Percentiles rank a stretch among this genome's conserved stretches.
Conservation (phyloP, 1,140 invertebrate genomes). For the Dendrolimus kikuchii region DNA sequence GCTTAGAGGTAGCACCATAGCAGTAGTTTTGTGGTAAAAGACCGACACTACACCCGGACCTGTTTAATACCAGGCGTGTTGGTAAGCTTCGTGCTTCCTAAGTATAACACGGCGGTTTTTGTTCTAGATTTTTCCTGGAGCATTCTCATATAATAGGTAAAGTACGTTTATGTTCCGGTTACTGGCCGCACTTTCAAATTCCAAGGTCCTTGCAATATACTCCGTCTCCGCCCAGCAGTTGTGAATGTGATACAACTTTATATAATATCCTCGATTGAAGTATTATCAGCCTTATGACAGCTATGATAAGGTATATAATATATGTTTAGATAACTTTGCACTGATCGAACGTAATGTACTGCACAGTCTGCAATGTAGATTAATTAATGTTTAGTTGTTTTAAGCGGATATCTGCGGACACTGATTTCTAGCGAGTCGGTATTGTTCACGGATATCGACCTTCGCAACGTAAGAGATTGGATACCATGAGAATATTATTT, state of each 20-base stretch:
- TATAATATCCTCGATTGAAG: background rate
- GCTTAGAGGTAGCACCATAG: too few species aligned
- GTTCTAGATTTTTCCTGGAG: constrained; percentile 31
- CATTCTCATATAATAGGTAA: constrained; percentile 12
- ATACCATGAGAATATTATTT: too few species aligned
- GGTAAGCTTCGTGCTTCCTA: background rate
- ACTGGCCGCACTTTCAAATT: constrained; percentile 47
- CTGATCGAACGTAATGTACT: background rate
- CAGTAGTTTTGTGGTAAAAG: too few species aligned
- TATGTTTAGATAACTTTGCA: background rate
- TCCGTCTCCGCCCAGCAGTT: constrained; percentile 16
- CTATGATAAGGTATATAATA: background rate
- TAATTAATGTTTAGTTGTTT: constrained; percentile 12
- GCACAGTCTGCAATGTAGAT: constrained; percentile 9
- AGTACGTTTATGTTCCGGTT: constrained; percentile 40
- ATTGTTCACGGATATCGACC: constrained; percentile 28
- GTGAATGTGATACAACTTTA: background rate
- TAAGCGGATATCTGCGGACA: constrained; percentile 8
- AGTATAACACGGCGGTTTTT: background rate
- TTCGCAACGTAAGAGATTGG: background rate
- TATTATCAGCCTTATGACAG: background rate
- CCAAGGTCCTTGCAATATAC: constrained; percentile 40
- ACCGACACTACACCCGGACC: too few species aligned
- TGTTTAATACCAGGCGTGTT: background rate
- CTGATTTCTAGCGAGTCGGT: constrained; percentile 31